A percentile compares a stretch with the other conserved stretches of the same genome.
Conservation (phyloP, 2,888 invertebrate genomes). For the Julus scandinavius region DNA sequence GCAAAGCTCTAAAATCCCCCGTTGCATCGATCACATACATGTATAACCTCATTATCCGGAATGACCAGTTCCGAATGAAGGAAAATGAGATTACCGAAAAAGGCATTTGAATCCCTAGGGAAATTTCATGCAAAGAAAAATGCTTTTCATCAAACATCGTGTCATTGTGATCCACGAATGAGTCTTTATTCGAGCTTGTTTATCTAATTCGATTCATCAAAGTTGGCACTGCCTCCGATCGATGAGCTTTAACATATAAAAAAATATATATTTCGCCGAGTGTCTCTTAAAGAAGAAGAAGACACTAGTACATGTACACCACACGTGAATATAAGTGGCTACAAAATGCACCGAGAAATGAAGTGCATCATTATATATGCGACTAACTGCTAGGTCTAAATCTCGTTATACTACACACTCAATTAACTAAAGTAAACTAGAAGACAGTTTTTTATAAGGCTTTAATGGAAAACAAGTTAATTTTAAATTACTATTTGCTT, state of each 20-base stretch:
- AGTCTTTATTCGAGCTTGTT: constrained; percentile 1
- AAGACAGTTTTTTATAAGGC: too few species aligned
- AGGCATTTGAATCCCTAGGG: constrained; percentile 1
- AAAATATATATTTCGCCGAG: neutral
- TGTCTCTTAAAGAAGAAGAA: too few species aligned
- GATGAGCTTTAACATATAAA: neutral
- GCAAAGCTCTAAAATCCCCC: too few species aligned
- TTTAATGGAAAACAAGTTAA: too few species aligned
- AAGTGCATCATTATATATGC: too few species aligned
- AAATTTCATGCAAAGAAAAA: neutral
- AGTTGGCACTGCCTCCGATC: neutral
- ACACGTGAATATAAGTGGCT: too few species aligned
- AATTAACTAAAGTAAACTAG: too few species aligned
- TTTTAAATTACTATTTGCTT: too few species aligned
- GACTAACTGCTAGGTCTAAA: too few species aligned
- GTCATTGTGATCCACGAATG: neutral
- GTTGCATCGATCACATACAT: neutral
- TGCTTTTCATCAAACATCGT: neutral
- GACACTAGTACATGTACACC: too few species aligned
- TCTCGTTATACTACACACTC: too few species aligned
- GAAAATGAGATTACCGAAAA: neutral
- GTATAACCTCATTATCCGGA: neutral
- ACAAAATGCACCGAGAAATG: too few species aligned
- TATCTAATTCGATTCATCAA: neutral
- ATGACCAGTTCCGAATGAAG: neutral